A percentile compares a stretch with the other conserved stretches of the same genome.
These are phyloP conservation scores for Strigamia maritima DNA, from an alignment of 2,888 invertebrate species.

Conservation along the genomic window DNA sequence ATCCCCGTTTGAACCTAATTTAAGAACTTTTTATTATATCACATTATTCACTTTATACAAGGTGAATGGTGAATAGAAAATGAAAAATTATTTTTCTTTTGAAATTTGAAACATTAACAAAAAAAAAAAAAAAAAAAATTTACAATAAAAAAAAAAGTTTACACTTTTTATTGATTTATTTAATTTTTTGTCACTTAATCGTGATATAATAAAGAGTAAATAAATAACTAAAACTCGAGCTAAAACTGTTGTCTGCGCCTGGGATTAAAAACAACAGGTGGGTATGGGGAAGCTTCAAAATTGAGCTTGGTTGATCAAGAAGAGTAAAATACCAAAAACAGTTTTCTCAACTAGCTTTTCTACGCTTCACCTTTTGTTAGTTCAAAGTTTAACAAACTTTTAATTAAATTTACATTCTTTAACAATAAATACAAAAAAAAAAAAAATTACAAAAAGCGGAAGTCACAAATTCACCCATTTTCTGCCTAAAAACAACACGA, in stretches of 20 bases:
- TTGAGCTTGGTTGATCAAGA: background rate
- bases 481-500: background rate
- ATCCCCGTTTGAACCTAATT: background rate
- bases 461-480: background rate
- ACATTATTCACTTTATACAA: too few species aligned
- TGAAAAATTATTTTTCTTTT: background rate
- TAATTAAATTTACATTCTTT: background rate
- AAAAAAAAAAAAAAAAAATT: too few species aligned
- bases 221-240: background rate
- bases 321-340: background rate
- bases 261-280: too few species aligned
- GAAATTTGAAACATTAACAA: too few species aligned
- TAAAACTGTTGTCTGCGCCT: background rate
- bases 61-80: too few species aligned
- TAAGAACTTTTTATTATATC: too few species aligned
- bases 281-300: background rate
- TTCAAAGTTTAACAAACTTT: constrained; percentile 1
- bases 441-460: background rate
- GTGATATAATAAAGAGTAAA: background rate
- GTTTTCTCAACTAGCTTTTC: background rate
- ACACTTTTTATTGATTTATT: background rate
- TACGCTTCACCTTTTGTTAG: background rate
- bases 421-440: background rate
- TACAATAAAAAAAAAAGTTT: background rate
- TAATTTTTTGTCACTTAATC: background rate